A percentile compares a stretch with the other conserved stretches of the same genome.
phyloP scores from a whole-genome alignment of 2,113 vertebrate genomes.

The Aepyceros melampus region DNA sequence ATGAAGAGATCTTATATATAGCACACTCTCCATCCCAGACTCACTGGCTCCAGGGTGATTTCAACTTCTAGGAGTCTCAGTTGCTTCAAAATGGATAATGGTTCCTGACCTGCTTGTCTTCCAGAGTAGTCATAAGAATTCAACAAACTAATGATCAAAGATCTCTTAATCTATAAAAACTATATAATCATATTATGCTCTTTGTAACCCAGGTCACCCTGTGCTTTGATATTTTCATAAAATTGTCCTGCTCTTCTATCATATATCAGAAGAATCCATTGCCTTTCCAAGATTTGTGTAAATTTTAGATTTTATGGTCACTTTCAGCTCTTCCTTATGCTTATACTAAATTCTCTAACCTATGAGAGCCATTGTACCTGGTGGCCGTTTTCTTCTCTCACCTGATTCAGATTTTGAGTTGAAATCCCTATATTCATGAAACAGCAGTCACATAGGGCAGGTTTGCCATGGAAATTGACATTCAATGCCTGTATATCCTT shows the following conservation, averaged over 20 bases:
- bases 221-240: neutral
- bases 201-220: neutral
- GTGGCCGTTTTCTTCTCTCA: neutral
- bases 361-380: fast-evolving
- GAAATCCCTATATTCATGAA: neutral
- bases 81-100: neutral
- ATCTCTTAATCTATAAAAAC: neutral
- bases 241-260: neutral
- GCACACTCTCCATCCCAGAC: neutral
- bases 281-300: neutral
- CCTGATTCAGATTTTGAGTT: neutral
- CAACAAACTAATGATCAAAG: neutral
- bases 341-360: neutral
- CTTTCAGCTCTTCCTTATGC: neutral
- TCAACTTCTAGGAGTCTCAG: neutral
- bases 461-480: neutral
- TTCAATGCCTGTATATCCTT: fast-evolving
- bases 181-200: neutral
- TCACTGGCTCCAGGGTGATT: neutral
- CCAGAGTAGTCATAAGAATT: neutral
- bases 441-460: neutral
- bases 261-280: neutral
- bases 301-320: neutral
- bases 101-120: neutral
- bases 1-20: fast-evolving